These are phyloP conservation scores for Pseudopodoces humilis DNA, from an alignment of 2,113 vertebrate species.

Conservation along the genomic window DNA sequence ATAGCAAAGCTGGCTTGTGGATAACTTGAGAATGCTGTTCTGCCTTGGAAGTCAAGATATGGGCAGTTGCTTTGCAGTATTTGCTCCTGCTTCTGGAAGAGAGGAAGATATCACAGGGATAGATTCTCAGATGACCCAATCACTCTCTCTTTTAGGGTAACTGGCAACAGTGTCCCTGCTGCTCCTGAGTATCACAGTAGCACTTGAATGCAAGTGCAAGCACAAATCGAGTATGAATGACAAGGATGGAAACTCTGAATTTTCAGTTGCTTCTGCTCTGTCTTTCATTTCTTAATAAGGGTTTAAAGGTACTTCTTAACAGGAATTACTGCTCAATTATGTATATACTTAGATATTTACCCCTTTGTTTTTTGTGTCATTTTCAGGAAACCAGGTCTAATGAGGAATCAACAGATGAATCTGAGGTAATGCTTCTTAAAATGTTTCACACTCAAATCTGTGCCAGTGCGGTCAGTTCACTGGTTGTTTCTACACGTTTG, in stretches of 20 bases:
- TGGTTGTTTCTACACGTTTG: neutral
- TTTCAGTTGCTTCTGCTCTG: neutral
- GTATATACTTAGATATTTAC: neutral
- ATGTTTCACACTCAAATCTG: neutral
- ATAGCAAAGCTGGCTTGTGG: neutral
- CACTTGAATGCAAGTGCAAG: neutral
- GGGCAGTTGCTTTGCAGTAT: neutral
- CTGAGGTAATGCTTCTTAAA: slow-evolving; percentile 84
- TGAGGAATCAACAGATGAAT: slow-evolving; percentile 94
- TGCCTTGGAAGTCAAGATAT: neutral
- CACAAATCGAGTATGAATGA: neutral
- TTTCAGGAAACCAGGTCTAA: slow-evolving; percentile 81
- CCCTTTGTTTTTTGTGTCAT: slow-evolving; percentile 25
- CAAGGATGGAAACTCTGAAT: neutral
- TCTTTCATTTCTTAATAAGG: neutral
- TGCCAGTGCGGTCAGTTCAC: neutral
- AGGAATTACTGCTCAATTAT: neutral
- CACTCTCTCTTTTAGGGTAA: neutral
- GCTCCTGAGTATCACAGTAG: neutral
- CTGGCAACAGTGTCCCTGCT: neutral
- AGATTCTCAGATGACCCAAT: neutral
- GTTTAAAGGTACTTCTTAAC: neutral
- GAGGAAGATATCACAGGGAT: neutral
- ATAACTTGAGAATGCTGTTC: neutral
- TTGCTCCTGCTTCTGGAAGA: neutral